phyloP scores from a whole-genome alignment of 2,113 vertebrate species.

The Melozone crissalis region DNA sequence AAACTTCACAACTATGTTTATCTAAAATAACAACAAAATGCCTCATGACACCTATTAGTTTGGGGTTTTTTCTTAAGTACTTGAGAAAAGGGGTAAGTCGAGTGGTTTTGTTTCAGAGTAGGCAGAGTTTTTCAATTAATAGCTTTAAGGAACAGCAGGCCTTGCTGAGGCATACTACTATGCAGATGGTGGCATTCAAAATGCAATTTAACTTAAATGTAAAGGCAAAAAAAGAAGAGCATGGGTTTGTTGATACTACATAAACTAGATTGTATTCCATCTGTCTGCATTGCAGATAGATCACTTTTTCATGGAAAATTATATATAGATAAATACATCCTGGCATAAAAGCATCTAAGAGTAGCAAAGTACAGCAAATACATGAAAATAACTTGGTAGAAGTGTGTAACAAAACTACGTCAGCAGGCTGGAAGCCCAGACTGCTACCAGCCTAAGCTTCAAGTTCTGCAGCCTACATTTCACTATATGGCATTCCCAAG shows the following conservation, averaged over 20 bases:
- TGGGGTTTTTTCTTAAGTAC: not conserved
- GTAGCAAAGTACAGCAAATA: not conserved
- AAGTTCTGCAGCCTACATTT: not conserved
- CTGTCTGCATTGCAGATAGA: not conserved
- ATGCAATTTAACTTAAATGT: not conserved
- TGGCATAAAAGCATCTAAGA: not conserved
- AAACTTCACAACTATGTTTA: not conserved
- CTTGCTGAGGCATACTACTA: not conserved
- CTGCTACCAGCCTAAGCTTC: not conserved
- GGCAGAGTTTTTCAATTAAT: not conserved
- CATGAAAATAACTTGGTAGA: not conserved
- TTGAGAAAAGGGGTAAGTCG: not conserved
- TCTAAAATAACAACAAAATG: not conserved
- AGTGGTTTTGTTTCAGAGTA: not conserved
- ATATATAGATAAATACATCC: not conserved
- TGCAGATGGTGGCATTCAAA: not conserved
- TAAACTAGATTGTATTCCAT: not conserved
- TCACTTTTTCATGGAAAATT: not conserved
- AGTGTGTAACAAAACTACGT: not conserved
- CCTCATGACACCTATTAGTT: not conserved
- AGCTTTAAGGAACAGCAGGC: not conserved
- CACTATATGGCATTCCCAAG: not conserved
- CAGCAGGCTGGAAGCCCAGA: not conserved
- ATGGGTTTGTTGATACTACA: not conserved
- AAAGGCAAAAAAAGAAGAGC: not conserved